Evolutionary conservation across 2,797 vertebrate species (phyloP), one percentile per base, ranked within the genome.

Genomic region (Zalophus californianus): DNA sequence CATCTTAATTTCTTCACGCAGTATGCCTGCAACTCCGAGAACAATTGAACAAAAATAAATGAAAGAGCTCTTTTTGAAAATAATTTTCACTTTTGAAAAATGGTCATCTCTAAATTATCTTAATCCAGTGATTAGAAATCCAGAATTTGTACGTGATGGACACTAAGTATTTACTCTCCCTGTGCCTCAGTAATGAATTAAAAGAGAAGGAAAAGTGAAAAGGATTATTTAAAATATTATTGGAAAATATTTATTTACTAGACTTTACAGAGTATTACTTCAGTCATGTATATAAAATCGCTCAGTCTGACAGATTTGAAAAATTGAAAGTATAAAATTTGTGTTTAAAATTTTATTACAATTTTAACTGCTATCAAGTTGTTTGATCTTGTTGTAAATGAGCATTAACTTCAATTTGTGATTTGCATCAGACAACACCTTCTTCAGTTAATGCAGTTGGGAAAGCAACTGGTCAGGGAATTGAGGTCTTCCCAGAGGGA

Each of bases 1-100:
- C 75, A 80, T 91, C 54, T 96, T 29, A 85, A 86, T 85, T 97
- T 96, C 62, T 82, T 94, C 44, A n/a, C 93, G 93, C 41, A 95
- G 3, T 86, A 77, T 94, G 88, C 58, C 75, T 97, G 73, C 48
- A 92, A 13, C 50, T 93, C 52, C 82, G 70, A 77, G 90, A 96
- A 92, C 44, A 92, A 62, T 48, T 23, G 78, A 93, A 91, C 52
- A 90, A 93, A 97, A 94, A 93, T 73, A 90, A 41, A 68, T 27
- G 27, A 72, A 35, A 41, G 27, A 35, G 13, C 29, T 86, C 35
- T 80, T 91, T 97, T 97, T 93, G 79, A 91, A 95, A 95, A 48
- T 54, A 56, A 64, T 84, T 94, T 94, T 90, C 15, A 66, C 50
- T 85, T 95, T 87, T 94, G 32, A 83, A 44, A 91, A 89, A 78